phyloP scores from a whole-genome alignment of 2,888 invertebrate genomes.

The Caenorhabditis imperialis region DNA sequence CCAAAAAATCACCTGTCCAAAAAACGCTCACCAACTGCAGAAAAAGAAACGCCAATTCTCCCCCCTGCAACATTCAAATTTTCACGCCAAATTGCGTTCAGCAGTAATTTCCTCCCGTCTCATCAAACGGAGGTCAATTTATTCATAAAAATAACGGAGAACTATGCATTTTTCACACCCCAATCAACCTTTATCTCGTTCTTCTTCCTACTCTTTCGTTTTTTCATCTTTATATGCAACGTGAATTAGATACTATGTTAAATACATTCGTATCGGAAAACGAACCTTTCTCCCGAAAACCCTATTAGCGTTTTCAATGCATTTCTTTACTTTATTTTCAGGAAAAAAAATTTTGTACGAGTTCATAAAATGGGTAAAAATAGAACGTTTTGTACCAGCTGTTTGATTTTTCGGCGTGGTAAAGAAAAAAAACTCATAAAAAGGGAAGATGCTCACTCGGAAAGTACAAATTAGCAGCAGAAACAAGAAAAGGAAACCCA shows the following conservation, averaged over 20 bases:
- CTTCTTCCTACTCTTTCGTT: conserved; percentile 8
- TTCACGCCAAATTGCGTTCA: too few species aligned
- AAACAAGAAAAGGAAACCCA: conserved; percentile 14
- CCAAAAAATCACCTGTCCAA: conserved; percentile 24
- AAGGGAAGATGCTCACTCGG: conserved; percentile 28
- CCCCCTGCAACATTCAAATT: conserved; percentile 23
- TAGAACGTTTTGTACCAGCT: conserved; percentile 2
- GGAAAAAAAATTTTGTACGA: too few species aligned
- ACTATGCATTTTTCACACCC: conserved; percentile 39
- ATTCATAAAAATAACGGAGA: conserved; percentile 47
- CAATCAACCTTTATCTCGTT: conserved; percentile 22
- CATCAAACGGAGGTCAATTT: conserved; percentile 46
- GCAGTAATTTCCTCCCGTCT: conserved; percentile 48
- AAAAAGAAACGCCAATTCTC: conserved; percentile 13
- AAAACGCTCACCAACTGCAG: conserved; percentile 1
- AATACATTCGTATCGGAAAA: too few species aligned
- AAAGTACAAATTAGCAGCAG: background rate
- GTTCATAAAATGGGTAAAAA: too few species aligned
- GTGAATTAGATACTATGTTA: too few species aligned
- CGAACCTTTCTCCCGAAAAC: too few species aligned
- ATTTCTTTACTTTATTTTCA: too few species aligned
- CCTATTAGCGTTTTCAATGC: too few species aligned
- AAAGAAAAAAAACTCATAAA: too few species aligned
- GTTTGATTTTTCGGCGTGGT: background rate
- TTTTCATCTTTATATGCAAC: too few species aligned